phyloP scores from a whole-genome alignment of 2,113 vertebrate species.

The Anguilla rostrata region DNA sequence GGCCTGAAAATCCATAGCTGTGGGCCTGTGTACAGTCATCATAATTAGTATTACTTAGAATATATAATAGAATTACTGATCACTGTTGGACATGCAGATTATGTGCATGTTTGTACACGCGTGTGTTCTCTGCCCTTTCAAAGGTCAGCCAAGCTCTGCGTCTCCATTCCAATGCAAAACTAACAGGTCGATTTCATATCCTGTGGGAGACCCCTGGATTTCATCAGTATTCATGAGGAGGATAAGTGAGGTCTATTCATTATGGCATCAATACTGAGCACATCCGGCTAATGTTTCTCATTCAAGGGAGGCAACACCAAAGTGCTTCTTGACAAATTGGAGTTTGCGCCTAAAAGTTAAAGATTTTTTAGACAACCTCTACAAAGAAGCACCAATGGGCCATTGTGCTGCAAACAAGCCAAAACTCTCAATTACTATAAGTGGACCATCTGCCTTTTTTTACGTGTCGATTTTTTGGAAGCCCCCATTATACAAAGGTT shows the following conservation, averaged over 20 bases:
- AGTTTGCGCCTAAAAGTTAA: background rate
- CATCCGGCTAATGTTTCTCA: background rate
- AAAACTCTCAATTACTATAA: background rate
- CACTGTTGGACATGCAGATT: background rate
- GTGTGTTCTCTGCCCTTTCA: background rate
- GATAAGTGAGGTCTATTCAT: slow-evolving; percentile 1
- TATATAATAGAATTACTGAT: background rate
- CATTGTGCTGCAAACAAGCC: background rate
- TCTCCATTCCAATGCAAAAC: background rate
- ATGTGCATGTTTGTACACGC: background rate
- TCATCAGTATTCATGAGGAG: slow-evolving; percentile 3
- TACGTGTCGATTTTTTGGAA: background rate
- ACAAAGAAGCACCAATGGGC: background rate
- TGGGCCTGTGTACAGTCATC: too few species aligned
- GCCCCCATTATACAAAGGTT: background rate
- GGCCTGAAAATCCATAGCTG: too few species aligned
- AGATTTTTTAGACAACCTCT: background rate
- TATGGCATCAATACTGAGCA: background rate
- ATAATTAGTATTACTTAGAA: too few species aligned
- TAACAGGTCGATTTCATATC: background rate
- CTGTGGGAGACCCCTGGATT: background rate
- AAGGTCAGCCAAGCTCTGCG: background rate
- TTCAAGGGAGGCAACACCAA: background rate
- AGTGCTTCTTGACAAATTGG: background rate
- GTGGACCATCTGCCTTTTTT: background rate